Conservation (phyloP, 1,140 invertebrate genomes). For the Temnothorax curvispinosus region DNA sequence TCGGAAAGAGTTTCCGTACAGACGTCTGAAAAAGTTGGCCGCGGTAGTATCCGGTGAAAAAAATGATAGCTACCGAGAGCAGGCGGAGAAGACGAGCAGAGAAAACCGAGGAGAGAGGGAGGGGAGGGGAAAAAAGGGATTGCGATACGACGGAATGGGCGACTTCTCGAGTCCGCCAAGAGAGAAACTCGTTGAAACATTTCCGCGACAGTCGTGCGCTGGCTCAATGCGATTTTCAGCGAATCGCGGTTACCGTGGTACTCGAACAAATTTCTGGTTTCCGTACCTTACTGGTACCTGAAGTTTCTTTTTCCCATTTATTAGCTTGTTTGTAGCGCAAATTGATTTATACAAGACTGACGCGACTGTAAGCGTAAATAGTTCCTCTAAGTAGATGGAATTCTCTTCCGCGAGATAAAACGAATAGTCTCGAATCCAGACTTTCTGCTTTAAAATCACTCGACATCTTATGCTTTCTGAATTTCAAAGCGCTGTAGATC, state of each 20-base stretch:
- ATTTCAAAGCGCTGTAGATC: neutral
- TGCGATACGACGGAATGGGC: conserved; percentile 39
- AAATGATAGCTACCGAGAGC: conserved; percentile 61
- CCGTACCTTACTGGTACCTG: conserved; percentile 7
- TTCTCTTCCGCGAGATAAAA: neutral
- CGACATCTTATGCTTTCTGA: neutral
- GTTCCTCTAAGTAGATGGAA: neutral
- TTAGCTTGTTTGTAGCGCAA: conserved; percentile 16
- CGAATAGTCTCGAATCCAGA: neutral
- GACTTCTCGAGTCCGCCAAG: conserved; percentile 48
- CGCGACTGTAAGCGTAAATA: conserved; percentile 1
- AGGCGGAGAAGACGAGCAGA: conserved; percentile 55
- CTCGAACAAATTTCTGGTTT: conserved; percentile 49
- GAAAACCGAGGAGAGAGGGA: neutral
- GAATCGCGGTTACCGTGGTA: conserved; percentile 41
- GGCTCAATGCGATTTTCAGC: conserved; percentile 53
- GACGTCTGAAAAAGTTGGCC: conserved; percentile 64
- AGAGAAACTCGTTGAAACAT: conserved; percentile 60
- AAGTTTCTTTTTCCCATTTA: neutral
- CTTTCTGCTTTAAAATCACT: neutral
- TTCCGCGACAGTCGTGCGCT: conserved; percentile 47
- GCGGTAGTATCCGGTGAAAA: conserved; percentile 51
- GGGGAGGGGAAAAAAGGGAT: neutral
- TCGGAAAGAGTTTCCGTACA: conserved; percentile 58
- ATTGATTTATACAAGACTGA: conserved; percentile 25